These are phyloP conservation scores for Stenodema calcarata DNA, from an alignment of 2,888 invertebrate species.

Conservation along the genomic window DNA sequence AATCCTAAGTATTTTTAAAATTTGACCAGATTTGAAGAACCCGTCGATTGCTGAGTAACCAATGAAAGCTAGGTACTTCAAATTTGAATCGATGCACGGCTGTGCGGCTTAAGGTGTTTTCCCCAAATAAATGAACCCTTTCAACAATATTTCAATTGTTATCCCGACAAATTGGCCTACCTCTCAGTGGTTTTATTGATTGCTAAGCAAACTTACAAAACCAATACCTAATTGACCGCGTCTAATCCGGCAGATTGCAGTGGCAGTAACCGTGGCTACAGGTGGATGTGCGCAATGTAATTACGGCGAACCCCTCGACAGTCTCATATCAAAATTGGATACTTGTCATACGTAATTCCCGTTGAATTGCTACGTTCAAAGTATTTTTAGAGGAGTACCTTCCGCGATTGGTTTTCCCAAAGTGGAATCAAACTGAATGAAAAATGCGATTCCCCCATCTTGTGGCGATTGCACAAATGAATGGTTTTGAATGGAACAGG, in stretches of 20 bases:
- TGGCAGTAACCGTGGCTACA: not conserved
- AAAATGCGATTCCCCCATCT: not conserved
- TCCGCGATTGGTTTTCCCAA: not conserved
- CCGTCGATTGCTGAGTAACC: too few species aligned
- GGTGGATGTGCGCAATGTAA: conserved; percentile 9
- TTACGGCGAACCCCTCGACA: not conserved
- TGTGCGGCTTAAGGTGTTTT: not conserved
- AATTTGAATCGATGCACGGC: too few species aligned
- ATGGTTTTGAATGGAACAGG: not conserved
- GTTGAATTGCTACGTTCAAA: not conserved
- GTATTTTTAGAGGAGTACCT: not conserved
- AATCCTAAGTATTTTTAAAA: too few species aligned
- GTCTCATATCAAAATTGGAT: not conserved
- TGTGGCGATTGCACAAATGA: not conserved
- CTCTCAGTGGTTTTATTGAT: not conserved
- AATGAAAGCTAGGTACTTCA: too few species aligned
- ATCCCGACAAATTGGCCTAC: not conserved
- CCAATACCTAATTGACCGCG: conserved; percentile 30
- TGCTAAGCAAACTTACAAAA: not conserved
- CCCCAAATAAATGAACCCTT: not conserved
- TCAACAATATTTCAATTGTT: not conserved
- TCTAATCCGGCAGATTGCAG: conserved; percentile 31
- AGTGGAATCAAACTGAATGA: not conserved
- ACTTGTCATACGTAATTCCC: not conserved
- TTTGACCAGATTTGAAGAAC: too few species aligned